Conservation (phyloP, 2,888 invertebrate species). For the Belgica antarctica region DNA sequence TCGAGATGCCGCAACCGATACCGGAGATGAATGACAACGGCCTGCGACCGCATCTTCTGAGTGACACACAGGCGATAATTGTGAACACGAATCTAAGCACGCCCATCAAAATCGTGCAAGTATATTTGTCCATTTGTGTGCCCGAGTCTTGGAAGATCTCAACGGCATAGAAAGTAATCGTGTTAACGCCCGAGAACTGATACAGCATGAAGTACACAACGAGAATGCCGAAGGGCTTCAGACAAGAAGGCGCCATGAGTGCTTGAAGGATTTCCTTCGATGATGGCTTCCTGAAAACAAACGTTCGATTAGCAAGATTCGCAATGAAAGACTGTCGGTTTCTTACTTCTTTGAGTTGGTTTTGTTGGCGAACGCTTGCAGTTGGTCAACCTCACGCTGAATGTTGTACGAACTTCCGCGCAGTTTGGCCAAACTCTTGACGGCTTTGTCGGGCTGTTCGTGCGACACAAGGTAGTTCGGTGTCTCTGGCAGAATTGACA, state of each 20-base stretch:
- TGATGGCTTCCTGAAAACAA: conserved; percentile 44
- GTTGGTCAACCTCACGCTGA: conserved; percentile 62
- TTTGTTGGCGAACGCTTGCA: conserved; percentile 63
- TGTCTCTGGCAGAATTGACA: conserved; percentile 68
- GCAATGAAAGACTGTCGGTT: conserved; percentile 18
- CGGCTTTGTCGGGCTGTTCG: conserved; percentile 61
- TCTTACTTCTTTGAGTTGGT: conserved; percentile 58
- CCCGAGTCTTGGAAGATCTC: conserved; percentile 65
- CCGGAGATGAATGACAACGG: conserved; percentile 65
- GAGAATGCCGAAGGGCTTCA: conserved; percentile 64
- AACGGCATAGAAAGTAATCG: conserved; percentile 68
- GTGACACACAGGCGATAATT: conserved; percentile 62
- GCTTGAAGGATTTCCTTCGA: conserved; percentile 59
- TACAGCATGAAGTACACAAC: conserved; percentile 67
- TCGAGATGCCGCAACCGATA: conserved; percentile 63
- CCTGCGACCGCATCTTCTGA: conserved; percentile 61
- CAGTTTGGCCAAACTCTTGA: conserved; percentile 60
- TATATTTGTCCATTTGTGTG: conserved; percentile 59
- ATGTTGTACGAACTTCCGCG: conserved; percentile 64
- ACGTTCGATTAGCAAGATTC: not conserved
- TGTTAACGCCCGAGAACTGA: conserved; percentile 69
- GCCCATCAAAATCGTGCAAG: conserved; percentile 63
- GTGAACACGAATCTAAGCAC: conserved; percentile 63
- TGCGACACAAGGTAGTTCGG: conserved; percentile 68
- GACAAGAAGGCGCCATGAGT: conserved; percentile 61